A percentile compares a stretch with the other conserved stretches of the same genome.
phyloP scores from a whole-genome alignment of 2,888 invertebrate species.

The Clunio marinus region DNA sequence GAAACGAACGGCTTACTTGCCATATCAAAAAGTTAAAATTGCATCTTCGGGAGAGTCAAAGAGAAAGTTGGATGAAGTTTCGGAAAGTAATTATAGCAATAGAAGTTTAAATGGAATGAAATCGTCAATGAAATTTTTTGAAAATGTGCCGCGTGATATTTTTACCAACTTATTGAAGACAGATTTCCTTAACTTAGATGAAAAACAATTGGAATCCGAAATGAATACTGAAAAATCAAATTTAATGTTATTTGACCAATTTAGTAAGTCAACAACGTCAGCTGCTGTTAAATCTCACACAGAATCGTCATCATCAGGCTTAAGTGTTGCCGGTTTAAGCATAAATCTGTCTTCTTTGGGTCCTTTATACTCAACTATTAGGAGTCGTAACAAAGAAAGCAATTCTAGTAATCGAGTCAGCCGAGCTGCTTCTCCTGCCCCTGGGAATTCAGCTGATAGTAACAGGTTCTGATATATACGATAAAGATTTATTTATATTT shows the following conservation, averaged over 20 bases:
- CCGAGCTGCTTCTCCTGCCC: conserved; percentile 31
- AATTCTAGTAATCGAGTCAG: conserved; percentile 15
- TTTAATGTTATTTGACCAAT: conserved; percentile 8
- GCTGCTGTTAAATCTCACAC: background rate
- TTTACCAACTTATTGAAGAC: background rate
- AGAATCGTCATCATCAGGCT: background rate
- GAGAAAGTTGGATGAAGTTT: too few relatives aligned
- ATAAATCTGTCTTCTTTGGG: conserved; percentile 31
- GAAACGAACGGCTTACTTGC: background rate
- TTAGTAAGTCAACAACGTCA: conserved; percentile 5
- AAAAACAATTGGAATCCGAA: background rate
- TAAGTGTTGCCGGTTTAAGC: conserved; percentile 1
- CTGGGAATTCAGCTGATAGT: conserved; percentile 10
- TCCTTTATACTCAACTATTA: conserved; percentile 18
- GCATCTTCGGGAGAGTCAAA: too few relatives aligned
- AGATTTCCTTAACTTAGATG: background rate
- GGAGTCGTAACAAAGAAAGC: background rate
- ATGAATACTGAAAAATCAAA: background rate
- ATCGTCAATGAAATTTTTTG: background rate
- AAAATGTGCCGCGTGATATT: background rate
- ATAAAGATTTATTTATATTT: conserved; percentile 10
- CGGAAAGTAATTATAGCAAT: too few relatives aligned
- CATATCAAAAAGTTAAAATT: conserved; percentile 14
- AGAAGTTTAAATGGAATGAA: too few relatives aligned
- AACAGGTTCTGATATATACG: conserved; percentile 25